A percentile compares a stretch with the other conserved stretches of the same genome.
Conservation (phyloP, 2,888 invertebrate genomes). For the Copidosoma aretas region DNA sequence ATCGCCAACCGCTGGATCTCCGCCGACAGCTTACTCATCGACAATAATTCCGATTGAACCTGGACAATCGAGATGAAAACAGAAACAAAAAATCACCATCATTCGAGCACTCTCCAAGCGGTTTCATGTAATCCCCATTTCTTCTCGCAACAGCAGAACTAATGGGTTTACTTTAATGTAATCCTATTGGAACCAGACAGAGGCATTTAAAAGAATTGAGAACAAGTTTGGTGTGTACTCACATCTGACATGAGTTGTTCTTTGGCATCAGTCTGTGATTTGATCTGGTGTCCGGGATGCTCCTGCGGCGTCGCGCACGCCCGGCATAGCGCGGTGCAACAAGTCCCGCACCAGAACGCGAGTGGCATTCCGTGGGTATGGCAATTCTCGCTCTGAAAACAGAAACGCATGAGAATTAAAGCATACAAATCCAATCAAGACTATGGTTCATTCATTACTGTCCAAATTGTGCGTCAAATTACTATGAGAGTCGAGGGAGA, state of each 20-base stretch:
- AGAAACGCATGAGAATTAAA: neutral
- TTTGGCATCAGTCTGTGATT: slow-evolving; percentile 73
- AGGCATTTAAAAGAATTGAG: neutral
- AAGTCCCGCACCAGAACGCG: slow-evolving; percentile 75
- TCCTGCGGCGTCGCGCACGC: slow-evolving; percentile 73
- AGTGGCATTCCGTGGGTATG: slow-evolving; percentile 77
- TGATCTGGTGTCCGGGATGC: slow-evolving; percentile 73
- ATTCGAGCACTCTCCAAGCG: neutral
- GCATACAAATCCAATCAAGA: neutral
- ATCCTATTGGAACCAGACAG: neutral
- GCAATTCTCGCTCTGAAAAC: slow-evolving; percentile 68
- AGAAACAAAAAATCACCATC: slow-evolving; percentile 10
- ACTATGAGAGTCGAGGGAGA: neutral
- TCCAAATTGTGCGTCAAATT: neutral
- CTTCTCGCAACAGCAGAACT: neutral
- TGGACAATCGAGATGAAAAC: slow-evolving; percentile 38
- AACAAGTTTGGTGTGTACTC: slow-evolving; percentile 44
- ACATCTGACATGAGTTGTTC: slow-evolving; percentile 71
- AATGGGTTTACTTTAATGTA: neutral
- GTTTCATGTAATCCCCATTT: neutral
- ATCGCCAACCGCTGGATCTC: slow-evolving; percentile 75
- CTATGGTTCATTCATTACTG: neutral
- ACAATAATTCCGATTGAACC: slow-evolving; percentile 71
- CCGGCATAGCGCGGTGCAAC: slow-evolving; percentile 71
- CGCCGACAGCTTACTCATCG: slow-evolving; percentile 73